Conservation (phyloP, 2,797 vertebrate species). For the Notamacropus eugenii region DNA sequence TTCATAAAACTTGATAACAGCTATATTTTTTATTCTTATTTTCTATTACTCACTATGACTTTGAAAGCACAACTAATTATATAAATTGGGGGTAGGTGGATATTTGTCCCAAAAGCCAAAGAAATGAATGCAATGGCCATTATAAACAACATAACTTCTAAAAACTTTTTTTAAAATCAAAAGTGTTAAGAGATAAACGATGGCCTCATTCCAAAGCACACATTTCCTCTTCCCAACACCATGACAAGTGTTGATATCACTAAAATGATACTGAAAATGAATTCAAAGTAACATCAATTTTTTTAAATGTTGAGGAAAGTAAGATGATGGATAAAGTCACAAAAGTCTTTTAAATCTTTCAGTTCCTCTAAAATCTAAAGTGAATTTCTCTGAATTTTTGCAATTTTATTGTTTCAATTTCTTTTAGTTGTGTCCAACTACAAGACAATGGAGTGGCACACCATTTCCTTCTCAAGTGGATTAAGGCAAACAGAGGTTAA, state of each 20-base stretch:
- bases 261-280: conserved; percentile 81
- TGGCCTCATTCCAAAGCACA: conserved; percentile 81
- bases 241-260: conserved; percentile 84
- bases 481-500: background rate
- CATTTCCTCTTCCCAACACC: conserved; percentile 81
- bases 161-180: conserved; percentile 78
- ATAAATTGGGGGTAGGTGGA: background rate
- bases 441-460: background rate
- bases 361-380: conserved; percentile 62
- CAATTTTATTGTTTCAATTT: conserved; percentile 31
- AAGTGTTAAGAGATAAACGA: conserved; percentile 78
- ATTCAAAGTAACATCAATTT: conserved; percentile 81
- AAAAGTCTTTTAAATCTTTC: conserved; percentile 51
- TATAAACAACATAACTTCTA: conserved; percentile 81
- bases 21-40: conserved; percentile 53
- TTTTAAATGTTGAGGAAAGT: conserved; percentile 80
- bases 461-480: background rate
- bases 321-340: conserved; percentile 71
- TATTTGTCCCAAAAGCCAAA: conserved; percentile 72
- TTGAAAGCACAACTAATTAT: conserved; percentile 67
- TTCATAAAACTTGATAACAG: conserved; percentile 58
- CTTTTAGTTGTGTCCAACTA: background rate
- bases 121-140: conserved; percentile 81
- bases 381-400: conserved; percentile 35
- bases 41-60: conserved; percentile 68